Percentiles rank a stretch among this genome's conserved stretches.
Evolutionary conservation across 2,888 invertebrate genomes (phyloP).

Genomic region (Agrypnus murinus): DNA sequence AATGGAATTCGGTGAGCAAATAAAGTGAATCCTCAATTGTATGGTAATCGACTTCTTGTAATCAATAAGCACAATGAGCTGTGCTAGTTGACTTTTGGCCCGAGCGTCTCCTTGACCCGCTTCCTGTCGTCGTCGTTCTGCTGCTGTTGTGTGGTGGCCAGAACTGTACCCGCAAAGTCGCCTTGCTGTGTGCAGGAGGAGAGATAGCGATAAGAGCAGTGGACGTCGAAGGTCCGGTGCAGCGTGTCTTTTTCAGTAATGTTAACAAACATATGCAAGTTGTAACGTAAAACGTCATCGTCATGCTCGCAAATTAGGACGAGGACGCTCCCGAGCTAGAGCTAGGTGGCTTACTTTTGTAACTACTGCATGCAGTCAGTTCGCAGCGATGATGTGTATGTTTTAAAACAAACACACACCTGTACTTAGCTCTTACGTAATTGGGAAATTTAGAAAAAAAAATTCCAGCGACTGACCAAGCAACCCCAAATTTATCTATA

Average conservation of each 20-base stretch:
- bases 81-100: conserved; percentile 64
- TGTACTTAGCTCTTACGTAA: conserved; percentile 1
- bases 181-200: conserved; percentile 39
- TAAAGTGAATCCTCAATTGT: conserved; percentile 52
- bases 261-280: conserved; percentile 57
- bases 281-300: conserved; percentile 61
- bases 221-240: conserved; percentile 36
- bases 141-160: too few relatives aligned
- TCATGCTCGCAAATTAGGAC: conserved; percentile 64
- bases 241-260: conserved; percentile 50
- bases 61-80: conserved; percentile 58
- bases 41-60: conserved; percentile 61
- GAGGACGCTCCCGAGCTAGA: conserved; percentile 60
- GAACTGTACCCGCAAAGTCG: conserved; percentile 21
- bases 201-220: conserved; percentile 38
- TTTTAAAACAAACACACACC: background rate
- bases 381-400: too few relatives aligned
- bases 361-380: too few relatives aligned
- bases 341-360: conserved; percentile 45
- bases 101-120: conserved; percentile 64
- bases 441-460: background rate
- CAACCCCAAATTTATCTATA: too few relatives aligned
- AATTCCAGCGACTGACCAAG: too few relatives aligned
- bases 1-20: conserved; percentile 4
- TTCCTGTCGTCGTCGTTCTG: conserved; percentile 51